Conservation (phyloP, 2,113 vertebrate species). For the Cebidichthys violaceus region DNA sequence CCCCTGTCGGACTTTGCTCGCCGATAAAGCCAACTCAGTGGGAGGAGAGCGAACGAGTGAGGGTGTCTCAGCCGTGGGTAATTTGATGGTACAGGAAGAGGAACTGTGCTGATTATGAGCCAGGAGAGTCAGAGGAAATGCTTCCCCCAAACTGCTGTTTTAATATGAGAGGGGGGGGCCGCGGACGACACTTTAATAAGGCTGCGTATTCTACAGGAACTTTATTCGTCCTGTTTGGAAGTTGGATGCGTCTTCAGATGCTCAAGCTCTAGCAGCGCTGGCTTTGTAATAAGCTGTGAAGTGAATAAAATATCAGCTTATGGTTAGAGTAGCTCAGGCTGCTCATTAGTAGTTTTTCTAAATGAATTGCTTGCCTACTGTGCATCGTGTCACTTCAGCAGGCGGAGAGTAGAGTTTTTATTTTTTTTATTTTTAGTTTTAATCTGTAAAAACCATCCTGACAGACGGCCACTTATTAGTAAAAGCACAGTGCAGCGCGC, state of each 20-base stretch:
- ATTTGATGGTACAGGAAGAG: constrained; percentile 76
- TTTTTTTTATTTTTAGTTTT: not conserved
- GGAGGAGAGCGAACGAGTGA: constrained; percentile 46
- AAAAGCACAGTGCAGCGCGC: not conserved
- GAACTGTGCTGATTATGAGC: constrained; percentile 64
- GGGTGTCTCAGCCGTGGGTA: constrained; percentile 66
- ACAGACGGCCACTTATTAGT: constrained; percentile 30
- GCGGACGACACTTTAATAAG: constrained; percentile 53
- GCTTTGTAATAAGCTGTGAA: constrained; percentile 49
- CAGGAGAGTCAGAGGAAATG: constrained; percentile 48
- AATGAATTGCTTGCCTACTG: constrained; percentile 49
- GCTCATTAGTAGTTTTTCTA: constrained; percentile 59
- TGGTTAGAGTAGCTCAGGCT: constrained; percentile 45
- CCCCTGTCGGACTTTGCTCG: constrained; percentile 70
- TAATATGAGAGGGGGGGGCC: constrained; percentile 44
- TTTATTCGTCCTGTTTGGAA: constrained; percentile 26
- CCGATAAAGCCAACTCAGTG: constrained; percentile 72
- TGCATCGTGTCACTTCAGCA: constrained; percentile 42
- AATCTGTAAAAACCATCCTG: constrained; percentile 9
- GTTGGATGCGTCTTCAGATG: constrained; percentile 41
- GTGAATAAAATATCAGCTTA: constrained; percentile 58
- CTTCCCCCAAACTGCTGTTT: constrained; percentile 50
- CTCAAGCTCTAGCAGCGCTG: constrained; percentile 25
- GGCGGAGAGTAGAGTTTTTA: not conserved
- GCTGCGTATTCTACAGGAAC: constrained; percentile 43